phyloP scores from a whole-genome alignment of 2,113 vertebrate genomes.

The Paratilapia polleni region DNA sequence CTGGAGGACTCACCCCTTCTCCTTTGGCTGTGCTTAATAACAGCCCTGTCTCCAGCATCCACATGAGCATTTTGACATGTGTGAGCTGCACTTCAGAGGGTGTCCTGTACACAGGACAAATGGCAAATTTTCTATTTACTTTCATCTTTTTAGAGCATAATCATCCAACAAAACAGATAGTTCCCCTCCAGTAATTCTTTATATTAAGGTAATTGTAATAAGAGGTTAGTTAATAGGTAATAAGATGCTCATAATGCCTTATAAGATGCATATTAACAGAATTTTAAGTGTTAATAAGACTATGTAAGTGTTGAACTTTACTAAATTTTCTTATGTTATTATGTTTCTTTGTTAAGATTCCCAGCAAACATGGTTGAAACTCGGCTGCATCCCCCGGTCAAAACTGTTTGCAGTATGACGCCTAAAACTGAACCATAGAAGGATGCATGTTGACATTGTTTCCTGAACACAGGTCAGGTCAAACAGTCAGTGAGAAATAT shows the following conservation, averaged over 20 bases:
- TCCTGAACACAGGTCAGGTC: neutral
- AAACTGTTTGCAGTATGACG: too few relatives aligned
- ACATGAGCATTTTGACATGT: slow-evolving; percentile 26
- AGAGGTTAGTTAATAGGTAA: too few relatives aligned
- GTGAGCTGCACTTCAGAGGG: slow-evolving; percentile 1
- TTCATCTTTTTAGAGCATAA: neutral
- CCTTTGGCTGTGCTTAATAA: slow-evolving; percentile 5
- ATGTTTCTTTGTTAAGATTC: too few relatives aligned
- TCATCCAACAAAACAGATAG: neutral
- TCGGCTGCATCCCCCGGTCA: too few relatives aligned
- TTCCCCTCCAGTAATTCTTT: neutral
- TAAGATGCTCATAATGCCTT: neutral
- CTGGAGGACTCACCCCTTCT: slow-evolving; percentile 34
- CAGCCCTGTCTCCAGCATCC: neutral
- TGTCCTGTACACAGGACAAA: neutral
- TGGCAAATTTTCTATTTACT: neutral
- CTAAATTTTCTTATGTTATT: too few relatives aligned
- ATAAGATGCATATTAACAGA: too few relatives aligned
- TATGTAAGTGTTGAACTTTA: too few relatives aligned
- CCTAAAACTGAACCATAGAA: too few relatives aligned
- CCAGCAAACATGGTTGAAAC: too few relatives aligned
- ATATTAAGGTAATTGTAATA: neutral
- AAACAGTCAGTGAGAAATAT: neutral
- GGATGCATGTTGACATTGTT: neutral
- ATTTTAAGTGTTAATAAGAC: too few relatives aligned